These are phyloP conservation scores for Papilio protenor DNA, from an alignment of 2,888 invertebrate genomes.

Conservation along the genomic window DNA sequence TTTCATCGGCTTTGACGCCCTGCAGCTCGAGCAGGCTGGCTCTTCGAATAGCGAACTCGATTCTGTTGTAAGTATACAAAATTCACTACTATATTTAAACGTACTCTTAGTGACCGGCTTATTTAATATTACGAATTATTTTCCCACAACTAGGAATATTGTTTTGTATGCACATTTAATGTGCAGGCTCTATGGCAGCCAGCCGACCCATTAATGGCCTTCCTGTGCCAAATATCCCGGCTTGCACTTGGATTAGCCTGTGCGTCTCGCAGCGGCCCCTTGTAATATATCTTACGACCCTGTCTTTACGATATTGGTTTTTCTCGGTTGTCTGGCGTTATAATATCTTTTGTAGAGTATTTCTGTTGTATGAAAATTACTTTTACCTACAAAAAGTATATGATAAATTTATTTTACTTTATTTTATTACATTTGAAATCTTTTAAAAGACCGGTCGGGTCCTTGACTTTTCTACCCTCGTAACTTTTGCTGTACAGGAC, in stretches of 20 bases:
- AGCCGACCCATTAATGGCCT: slow-evolving; percentile 72
- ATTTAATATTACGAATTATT: slow-evolving; percentile 1
- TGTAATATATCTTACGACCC: slow-evolving; percentile 30
- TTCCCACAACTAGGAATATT: slow-evolving; percentile 68
- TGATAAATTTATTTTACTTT: too few species aligned
- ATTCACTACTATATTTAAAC: slow-evolving; percentile 10
- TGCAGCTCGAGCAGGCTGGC: slow-evolving; percentile 58
- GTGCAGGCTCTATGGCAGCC: slow-evolving; percentile 71
- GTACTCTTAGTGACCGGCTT: neutral
- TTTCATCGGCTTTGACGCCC: slow-evolving; percentile 62
- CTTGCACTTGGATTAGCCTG: slow-evolving; percentile 66
- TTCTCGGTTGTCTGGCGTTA: neutral
- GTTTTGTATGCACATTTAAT: slow-evolving; percentile 78
- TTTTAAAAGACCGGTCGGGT: too few species aligned
- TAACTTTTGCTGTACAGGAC: neutral
- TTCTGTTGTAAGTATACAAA: slow-evolving; percentile 61
- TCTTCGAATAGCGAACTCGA: slow-evolving; percentile 54
- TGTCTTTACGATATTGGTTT: slow-evolving; percentile 25
- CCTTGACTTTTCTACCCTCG: too few species aligned
- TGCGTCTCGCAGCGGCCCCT: slow-evolving; percentile 54
- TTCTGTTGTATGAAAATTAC: too few species aligned
- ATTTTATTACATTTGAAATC: too few species aligned
- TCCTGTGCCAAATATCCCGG: slow-evolving; percentile 74
- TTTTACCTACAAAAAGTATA: too few species aligned
- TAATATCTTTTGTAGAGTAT: too few species aligned